Base-by-base conservation (phyloP, 1,140 invertebrate genomes). In the Oreohelix idahoensis region DNA sequence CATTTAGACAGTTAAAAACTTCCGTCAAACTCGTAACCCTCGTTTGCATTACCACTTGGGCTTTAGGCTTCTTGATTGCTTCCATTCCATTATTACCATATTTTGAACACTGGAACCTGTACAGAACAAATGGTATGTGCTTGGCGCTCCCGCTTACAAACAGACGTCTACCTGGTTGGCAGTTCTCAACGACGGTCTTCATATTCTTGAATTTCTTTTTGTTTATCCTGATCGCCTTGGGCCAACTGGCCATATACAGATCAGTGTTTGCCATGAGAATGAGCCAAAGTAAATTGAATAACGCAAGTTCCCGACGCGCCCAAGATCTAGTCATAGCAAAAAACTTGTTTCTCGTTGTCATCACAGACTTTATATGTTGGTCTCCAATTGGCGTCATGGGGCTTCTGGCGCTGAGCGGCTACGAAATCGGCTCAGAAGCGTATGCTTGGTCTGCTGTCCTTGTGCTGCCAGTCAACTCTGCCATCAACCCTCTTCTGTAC, bases 381-480 rank as follows among this genome's bases (percentile, higher is more conserved):
- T 84, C 87, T 69, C 87, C 87, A n/a, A 81, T 88, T 15, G 79
- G 84, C 10, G n/a, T 85, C 23, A 79, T 88, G 84, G 87, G 87
- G 4, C 66, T 87, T 23, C 39, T 86, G 20, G 70, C 85, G 11
- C 51, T 84, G 17, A 29, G 39, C 11, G 83, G 83, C 29, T 32
- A 73, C 11, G 38, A 69, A 32, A 63, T 86, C 20, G 20, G 36
- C 26, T 17, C 53, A 23, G 80, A 83, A n/a, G 83, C 80, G 0
- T 84, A 83, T 38, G 83, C 83, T 20, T 86, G 85, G 85, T 79
- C 83, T 4, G 81, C 81, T 29, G 58, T 83, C 26, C 36, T 83
- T 11, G 81, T 83, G 20, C 53, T 83, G n/a, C 81, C 81, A 26
- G 20, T 83, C 23, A 83, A 83, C 75, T 77, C 81, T 0, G 81